These are phyloP conservation scores for Carassius auratus DNA, from an alignment of 2,113 vertebrate genomes.

Conservation along the genomic window DNA sequence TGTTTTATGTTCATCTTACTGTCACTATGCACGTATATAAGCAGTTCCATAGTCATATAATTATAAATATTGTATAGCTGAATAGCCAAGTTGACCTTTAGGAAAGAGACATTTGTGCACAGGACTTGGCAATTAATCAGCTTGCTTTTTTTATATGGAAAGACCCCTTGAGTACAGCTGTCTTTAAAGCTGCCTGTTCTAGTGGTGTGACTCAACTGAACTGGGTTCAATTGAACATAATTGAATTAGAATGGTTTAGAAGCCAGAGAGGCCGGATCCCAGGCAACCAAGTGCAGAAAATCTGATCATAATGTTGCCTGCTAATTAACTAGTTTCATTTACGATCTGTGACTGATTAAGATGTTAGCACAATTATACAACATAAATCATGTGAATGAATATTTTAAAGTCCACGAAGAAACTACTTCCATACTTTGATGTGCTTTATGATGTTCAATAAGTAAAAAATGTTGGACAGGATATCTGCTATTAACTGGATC, in stretches of 20 bases:
- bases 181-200: slow-evolving; percentile 18
- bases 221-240: slow-evolving; percentile 27
- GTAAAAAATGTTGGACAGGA: background rate
- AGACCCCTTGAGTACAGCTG: slow-evolving; percentile 5
- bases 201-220: background rate
- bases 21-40: background rate
- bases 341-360: background rate
- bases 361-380: background rate
- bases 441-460: background rate
- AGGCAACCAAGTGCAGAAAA: slow-evolving; percentile 32
- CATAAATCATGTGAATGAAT: slow-evolving; percentile 18
- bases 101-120: slow-evolving; percentile 33
- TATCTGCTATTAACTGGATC: background rate
- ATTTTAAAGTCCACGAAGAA: background rate
- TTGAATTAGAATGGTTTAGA: slow-evolving; percentile 26
- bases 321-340: slow-evolving; percentile 27
- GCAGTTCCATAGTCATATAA: background rate
- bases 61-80: background rate
- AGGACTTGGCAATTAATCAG: slow-evolving; percentile 47
- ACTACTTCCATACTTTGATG: background rate
- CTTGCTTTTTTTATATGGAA: background rate
- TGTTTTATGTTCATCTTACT: background rate
- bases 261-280: slow-evolving; percentile 17
- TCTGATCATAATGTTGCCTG: slow-evolving; percentile 23
- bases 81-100: slow-evolving; percentile 50